phyloP scores from a whole-genome alignment of 2,113 vertebrate genomes.

The Colaptes auratus region DNA sequence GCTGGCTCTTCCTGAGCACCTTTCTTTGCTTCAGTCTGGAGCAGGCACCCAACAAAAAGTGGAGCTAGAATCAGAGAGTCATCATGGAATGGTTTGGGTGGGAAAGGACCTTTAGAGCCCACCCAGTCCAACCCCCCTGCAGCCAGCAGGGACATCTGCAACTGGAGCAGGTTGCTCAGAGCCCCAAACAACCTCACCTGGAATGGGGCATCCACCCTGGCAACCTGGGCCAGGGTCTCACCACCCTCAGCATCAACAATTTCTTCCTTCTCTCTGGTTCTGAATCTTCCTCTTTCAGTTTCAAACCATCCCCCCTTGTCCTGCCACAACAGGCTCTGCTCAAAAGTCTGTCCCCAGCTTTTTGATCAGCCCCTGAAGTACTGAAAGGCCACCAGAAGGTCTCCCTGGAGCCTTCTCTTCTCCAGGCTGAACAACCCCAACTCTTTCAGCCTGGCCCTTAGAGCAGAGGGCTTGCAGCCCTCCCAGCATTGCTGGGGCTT shows the following conservation, averaged over 20 bases:
- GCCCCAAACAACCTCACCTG: background rate
- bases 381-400: too few relatives aligned
- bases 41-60: background rate
- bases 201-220: background rate
- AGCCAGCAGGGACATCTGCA: background rate
- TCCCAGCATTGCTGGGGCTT: too few relatives aligned
- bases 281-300: too few relatives aligned
- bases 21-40: background rate
- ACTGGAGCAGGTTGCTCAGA: background rate
- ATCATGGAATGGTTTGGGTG: background rate
- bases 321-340: too few relatives aligned
- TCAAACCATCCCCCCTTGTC: too few relatives aligned
- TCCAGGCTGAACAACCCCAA: too few relatives aligned
- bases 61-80: background rate
- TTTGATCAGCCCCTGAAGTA: too few relatives aligned
- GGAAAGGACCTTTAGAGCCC: too few relatives aligned
- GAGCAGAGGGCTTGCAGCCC: too few relatives aligned
- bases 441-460: too few relatives aligned
- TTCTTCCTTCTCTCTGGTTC: background rate
- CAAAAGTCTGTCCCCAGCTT: too few relatives aligned
- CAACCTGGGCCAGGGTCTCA: background rate
- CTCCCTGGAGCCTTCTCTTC: too few relatives aligned
- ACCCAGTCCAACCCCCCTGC: background rate
- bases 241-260: background rate
- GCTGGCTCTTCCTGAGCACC: background rate